Percentiles rank a stretch among this genome's conserved stretches.
Evolutionary conservation across 2,113 vertebrate species (phyloP).

Genomic region (Oplegnathus fasciatus): DNA sequence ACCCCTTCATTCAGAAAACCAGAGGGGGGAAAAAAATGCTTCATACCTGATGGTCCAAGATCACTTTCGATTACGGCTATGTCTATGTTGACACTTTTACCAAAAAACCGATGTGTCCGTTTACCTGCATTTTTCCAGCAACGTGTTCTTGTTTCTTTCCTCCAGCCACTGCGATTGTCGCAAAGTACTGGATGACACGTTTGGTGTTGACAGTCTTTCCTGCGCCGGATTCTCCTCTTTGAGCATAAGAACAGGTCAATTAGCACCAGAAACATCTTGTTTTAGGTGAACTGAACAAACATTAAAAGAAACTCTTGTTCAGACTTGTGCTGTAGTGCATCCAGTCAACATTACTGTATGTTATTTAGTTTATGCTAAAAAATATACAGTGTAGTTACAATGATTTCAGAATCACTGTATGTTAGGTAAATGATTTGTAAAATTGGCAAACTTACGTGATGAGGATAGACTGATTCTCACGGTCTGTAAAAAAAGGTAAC

Average conservation of each 20-base stretch:
- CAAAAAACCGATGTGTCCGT: background rate
- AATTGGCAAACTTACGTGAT: conserved; percentile 87
- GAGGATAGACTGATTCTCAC: conserved; percentile 83
- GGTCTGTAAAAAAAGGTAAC: conserved; percentile 16
- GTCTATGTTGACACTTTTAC: background rate
- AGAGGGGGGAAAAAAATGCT: background rate
- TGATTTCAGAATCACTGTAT: background rate
- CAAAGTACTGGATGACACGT: conserved; percentile 96
- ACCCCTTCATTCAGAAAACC: conserved; percentile 86
- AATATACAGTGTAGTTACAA: background rate
- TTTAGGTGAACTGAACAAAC: background rate
- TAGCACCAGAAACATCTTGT: background rate
- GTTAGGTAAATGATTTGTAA: conserved; percentile 62
- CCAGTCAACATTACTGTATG: background rate
- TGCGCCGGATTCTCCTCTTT: conserved; percentile 93
- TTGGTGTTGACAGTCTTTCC: conserved; percentile 98
- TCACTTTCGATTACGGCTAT: background rate
- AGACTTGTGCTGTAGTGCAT: background rate
- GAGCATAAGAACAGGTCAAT: background rate
- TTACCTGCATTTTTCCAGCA: conserved; percentile 88
- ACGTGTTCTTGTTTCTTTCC: conserved; percentile 61
- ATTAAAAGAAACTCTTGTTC: background rate
- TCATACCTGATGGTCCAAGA: background rate
- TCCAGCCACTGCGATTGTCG: conserved; percentile 92
- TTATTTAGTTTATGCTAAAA: background rate